These are phyloP conservation scores for Loripinus fragilis DNA, from an alignment of 2,888 invertebrate genomes.

Conservation along the genomic window DNA sequence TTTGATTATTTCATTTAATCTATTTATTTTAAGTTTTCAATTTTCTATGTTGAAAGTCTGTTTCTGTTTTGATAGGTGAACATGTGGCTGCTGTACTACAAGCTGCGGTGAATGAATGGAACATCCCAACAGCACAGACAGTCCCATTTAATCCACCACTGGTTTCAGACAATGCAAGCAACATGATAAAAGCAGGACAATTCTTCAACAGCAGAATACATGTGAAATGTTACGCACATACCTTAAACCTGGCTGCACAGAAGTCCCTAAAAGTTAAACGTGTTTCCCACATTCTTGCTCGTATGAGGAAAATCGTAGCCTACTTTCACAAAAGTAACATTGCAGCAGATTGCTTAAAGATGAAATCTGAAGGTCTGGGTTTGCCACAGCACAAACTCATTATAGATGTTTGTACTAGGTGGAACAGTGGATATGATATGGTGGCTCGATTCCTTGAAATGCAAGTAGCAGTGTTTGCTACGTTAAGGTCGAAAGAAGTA, in stretches of 20 bases:
- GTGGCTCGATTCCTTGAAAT: conserved; percentile 23
- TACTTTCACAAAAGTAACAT: conserved; percentile 40
- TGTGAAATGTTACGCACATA: conserved; percentile 26
- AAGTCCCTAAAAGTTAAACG: conserved; percentile 26
- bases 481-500: conserved; percentile 21
- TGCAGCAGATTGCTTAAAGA: conserved; percentile 29
- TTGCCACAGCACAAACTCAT: conserved; percentile 44
- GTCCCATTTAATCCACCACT: not conserved
- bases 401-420: conserved; percentile 33
- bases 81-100: conserved; percentile 18
- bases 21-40: not conserved
- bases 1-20: not conserved
- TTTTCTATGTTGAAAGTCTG: not conserved
- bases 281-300: conserved; percentile 24
- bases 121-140: not conserved
- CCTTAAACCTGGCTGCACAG: conserved; percentile 37
- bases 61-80: not conserved
- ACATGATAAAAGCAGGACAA: conserved; percentile 39
- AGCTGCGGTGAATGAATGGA: conserved; percentile 26
- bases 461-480: conserved; percentile 35
- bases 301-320: conserved; percentile 25
- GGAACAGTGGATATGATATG: conserved; percentile 42
- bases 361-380: conserved; percentile 22
- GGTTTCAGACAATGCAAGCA: conserved; percentile 41
- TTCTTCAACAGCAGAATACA: not conserved